These are phyloP conservation scores for Brachystomella parvula DNA, from an alignment of 1,140 invertebrate species.

Conservation along the genomic window DNA sequence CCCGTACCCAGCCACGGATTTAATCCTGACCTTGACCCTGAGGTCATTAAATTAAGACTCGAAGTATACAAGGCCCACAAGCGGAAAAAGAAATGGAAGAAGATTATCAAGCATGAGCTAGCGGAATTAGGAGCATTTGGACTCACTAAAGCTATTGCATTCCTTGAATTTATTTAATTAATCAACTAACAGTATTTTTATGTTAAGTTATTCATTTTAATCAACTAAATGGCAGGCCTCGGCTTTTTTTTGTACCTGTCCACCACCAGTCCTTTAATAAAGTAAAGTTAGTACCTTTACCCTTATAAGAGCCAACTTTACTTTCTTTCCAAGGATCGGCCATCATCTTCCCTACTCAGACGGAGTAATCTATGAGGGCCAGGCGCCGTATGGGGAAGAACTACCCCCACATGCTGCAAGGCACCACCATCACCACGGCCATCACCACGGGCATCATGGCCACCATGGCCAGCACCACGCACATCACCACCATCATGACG, in stretches of 20 bases:
- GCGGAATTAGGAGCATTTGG: conserved; percentile 33
- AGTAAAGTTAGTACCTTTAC: not conserved
- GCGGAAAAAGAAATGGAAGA: conserved; percentile 36
- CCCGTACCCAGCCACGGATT: conserved; percentile 18
- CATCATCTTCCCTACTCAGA: not conserved
- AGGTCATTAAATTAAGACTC: conserved; percentile 32
- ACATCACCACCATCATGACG: conserved; percentile 10
- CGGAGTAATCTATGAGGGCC: not conserved
- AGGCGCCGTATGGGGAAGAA: not conserved
- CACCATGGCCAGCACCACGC: not conserved
- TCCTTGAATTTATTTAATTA: conserved; percentile 30
- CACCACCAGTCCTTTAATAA: not conserved
- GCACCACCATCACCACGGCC: conserved; percentile 10
- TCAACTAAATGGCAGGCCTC: not conserved
- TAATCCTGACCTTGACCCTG: conserved; percentile 32
- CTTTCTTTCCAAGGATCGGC: not conserved
- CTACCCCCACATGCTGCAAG: not conserved
- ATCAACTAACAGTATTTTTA: not conserved
- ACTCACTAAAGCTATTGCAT: conserved; percentile 33
- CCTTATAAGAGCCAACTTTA: not conserved
- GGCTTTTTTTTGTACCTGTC: not conserved
- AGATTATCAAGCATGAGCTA: conserved; percentile 33
- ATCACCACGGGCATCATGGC: not conserved
- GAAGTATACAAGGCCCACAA: conserved; percentile 31
- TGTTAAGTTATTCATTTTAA: not conserved